A percentile compares a stretch with the other conserved stretches of the same genome.
Evolutionary conservation across 2,113 vertebrate species (phyloP).

Genomic region (Siniperca knerii): DNA sequence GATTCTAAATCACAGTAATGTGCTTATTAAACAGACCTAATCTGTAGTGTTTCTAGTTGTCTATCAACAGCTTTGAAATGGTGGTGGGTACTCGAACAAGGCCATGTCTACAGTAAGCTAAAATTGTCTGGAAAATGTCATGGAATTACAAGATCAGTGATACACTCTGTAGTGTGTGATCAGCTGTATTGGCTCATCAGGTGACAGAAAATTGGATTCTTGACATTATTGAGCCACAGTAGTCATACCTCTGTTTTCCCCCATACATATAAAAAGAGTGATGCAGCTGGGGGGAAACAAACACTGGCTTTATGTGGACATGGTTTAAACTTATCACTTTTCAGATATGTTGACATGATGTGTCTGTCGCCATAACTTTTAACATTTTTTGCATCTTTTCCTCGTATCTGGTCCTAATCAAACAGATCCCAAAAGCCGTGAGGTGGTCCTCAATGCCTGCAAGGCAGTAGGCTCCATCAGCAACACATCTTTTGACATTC

Average conservation of each 20-base stretch:
- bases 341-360: background rate
- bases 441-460: conserved; percentile 96
- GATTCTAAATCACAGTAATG: conserved; percentile 27
- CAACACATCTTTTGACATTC: conserved; percentile 94
- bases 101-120: conserved; percentile 10
- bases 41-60: background rate
- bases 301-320: conserved; percentile 8
- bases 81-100: background rate
- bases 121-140: background rate
- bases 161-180: background rate
- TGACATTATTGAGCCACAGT: background rate
- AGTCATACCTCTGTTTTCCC: background rate
- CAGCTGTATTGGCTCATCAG: background rate
- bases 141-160: background rate
- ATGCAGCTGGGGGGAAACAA: background rate
- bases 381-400: background rate
- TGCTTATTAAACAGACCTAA: conserved; percentile 33
- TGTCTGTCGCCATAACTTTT: background rate
- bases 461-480: conserved; percentile 96
- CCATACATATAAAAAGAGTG: background rate
- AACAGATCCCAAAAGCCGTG: conserved; percentile 93
- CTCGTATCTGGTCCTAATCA: background rate
- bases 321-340: background rate
- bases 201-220: background rate
- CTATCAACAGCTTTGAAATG: background rate